Evolutionary conservation across 2,113 vertebrate species (phyloP).

Genomic region (Sinosuthora webbiana): DNA sequence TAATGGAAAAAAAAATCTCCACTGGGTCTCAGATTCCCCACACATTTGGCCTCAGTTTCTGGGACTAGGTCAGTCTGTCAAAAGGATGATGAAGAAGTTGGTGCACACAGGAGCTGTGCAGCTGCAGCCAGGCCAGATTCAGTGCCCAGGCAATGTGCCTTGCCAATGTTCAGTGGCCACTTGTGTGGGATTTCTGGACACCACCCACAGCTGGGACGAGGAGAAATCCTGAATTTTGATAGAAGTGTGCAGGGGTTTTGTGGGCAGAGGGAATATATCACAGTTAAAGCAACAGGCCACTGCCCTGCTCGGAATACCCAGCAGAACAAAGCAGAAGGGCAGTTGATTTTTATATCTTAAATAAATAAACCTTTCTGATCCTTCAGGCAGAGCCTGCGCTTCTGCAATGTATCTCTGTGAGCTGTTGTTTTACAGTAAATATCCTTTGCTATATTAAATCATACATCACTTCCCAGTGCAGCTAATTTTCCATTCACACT

Average conservation of each 20-base stretch:
- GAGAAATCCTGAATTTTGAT: neutral
- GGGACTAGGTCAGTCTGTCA: neutral
- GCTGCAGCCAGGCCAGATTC: neutral
- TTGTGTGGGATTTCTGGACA: neutral
- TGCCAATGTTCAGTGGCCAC: neutral
- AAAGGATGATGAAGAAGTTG: neutral
- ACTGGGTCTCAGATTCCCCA: neutral
- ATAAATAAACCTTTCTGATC: conserved; percentile 42
- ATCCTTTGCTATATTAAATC: conserved; percentile 50
- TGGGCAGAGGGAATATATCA: neutral
- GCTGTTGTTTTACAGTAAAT: conserved; percentile 44
- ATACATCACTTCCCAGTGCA: conserved; percentile 34
- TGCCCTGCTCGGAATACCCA: neutral
- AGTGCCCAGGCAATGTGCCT: neutral
- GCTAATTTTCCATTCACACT: conserved; percentile 21
- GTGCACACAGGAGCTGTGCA: neutral
- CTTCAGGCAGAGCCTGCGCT: conserved; percentile 7
- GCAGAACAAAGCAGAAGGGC: neutral
- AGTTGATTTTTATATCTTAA: conserved; percentile 6
- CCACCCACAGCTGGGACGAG: neutral
- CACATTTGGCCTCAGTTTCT: neutral
- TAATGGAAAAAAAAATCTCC: neutral
- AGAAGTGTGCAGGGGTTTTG: neutral
- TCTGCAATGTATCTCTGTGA: neutral
- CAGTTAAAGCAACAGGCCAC: neutral